phyloP scores from a whole-genome alignment of 2,797 vertebrate species.

The Serranus cabrilla region DNA sequence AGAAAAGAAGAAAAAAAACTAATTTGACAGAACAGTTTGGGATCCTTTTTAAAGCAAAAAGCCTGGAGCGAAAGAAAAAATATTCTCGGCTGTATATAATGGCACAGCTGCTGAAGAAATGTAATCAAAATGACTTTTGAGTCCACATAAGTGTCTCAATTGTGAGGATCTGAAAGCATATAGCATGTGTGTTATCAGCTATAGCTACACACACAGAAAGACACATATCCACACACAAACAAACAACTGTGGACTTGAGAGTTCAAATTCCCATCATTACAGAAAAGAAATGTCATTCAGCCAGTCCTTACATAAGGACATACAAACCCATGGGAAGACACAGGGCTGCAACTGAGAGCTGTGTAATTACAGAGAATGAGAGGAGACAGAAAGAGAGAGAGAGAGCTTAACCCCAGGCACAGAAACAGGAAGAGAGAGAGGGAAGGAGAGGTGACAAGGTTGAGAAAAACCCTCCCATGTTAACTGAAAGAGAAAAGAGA shows the following conservation, averaged over 20 bases:
- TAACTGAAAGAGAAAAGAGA: conserved; percentile 64
- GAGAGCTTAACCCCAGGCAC: conserved; percentile 63
- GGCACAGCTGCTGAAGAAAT: conserved; percentile 18
- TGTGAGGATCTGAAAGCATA: conserved; percentile 35
- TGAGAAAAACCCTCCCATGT: conserved; percentile 59
- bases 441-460: conserved; percentile 65
- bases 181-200: conserved; percentile 8
- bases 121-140: conserved; percentile 28
- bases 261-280: conserved; percentile 50
- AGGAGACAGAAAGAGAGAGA: conserved; percentile 41
- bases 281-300: conserved; percentile 48
- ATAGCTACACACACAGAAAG: conserved; percentile 2
- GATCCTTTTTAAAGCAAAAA: conserved; percentile 39
- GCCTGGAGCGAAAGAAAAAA: conserved; percentile 29
- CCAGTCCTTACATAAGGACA: conserved; percentile 67
- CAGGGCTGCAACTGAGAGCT: conserved; percentile 61
- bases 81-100: conserved; percentile 1
- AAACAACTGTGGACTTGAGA: conserved; percentile 41
- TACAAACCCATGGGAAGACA: conserved; percentile 71
- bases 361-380: conserved; percentile 69
- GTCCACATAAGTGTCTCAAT: conserved; percentile 20
- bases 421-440: conserved; percentile 46
- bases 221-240: conserved; percentile 18
- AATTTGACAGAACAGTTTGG: conserved; percentile 57
- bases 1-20: conserved; percentile 44